Conservation (phyloP, 2,888 invertebrate genomes). For the Pinctada fucata region DNA sequence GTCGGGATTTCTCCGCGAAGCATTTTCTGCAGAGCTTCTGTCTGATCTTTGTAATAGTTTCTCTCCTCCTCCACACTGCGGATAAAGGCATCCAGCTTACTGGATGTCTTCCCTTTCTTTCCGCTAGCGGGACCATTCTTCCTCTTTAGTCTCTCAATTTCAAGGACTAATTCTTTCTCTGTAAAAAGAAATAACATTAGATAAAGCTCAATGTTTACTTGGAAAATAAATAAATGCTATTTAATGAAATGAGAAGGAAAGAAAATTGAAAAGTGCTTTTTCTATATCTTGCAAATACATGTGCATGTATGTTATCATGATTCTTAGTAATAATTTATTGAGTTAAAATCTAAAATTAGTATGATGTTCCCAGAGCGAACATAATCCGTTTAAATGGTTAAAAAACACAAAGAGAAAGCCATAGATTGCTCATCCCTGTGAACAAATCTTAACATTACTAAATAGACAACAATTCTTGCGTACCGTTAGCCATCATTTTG, state of each 20-base stretch:
- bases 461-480: conserved; percentile 14
- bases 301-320: too few species aligned
- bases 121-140: conserved; percentile 68
- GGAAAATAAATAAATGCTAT: not conserved
- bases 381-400: too few species aligned
- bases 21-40: conserved; percentile 70
- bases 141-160: conserved; percentile 75
- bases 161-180: conserved; percentile 77
- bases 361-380: too few species aligned
- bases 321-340: too few species aligned
- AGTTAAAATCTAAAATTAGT: too few species aligned
- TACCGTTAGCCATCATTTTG: conserved; percentile 75
- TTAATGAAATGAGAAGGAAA: not conserved
- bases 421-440: too few species aligned
- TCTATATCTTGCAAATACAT: too few species aligned
- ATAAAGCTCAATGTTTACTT: not conserved
- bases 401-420: too few species aligned
- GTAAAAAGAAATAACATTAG: conserved; percentile 32
- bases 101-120: conserved; percentile 68
- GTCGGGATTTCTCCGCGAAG: conserved; percentile 60
- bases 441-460: too few species aligned
- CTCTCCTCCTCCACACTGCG: conserved; percentile 75
- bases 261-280: too few species aligned
- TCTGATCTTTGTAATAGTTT: conserved; percentile 76
- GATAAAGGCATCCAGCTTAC: conserved; percentile 73